A percentile compares a stretch with the other conserved stretches of the same genome.
Conservation (phyloP, 1,140 invertebrate species). For the Plodia interpunctella region DNA sequence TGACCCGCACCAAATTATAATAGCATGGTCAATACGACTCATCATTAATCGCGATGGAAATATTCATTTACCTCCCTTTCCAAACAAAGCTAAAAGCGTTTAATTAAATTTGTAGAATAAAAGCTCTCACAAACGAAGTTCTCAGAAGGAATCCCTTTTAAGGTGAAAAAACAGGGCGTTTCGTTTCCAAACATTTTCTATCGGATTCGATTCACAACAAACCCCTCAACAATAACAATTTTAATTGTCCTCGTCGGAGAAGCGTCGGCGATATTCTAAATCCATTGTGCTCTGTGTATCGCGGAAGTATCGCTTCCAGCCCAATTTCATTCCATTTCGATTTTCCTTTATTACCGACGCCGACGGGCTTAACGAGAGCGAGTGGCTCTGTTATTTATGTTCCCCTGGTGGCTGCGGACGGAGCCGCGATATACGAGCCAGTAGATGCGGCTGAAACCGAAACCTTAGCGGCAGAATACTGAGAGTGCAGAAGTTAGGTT, state of each 20-base stretch:
- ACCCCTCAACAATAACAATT: slow-evolving; percentile 60
- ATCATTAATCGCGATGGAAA: slow-evolving; percentile 23
- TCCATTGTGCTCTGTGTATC: slow-evolving; percentile 65
- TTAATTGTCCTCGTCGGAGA: slow-evolving; percentile 65
- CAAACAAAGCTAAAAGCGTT: slow-evolving; percentile 24
- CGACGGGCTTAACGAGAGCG: slow-evolving; percentile 70
- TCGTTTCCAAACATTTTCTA: slow-evolving; percentile 55
- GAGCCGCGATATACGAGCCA: slow-evolving; percentile 66
- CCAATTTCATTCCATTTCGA: slow-evolving; percentile 76
- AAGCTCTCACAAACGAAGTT: slow-evolving; percentile 48
- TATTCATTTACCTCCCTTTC: slow-evolving; percentile 14
- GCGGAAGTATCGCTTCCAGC: slow-evolving; percentile 70
- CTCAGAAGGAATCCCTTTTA: slow-evolving; percentile 39
- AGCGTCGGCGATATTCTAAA: slow-evolving; percentile 62
- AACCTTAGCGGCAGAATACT: slow-evolving; percentile 23
- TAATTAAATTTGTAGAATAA: slow-evolving; percentile 58
- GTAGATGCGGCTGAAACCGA: slow-evolving; percentile 56
- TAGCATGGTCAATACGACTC: too few species aligned
- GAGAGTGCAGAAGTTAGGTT: neutral
- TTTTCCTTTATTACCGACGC: slow-evolving; percentile 75
- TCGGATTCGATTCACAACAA: slow-evolving; percentile 53
- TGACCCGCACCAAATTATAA: too few species aligned
- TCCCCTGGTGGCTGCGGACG: slow-evolving; percentile 69
- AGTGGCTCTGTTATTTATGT: slow-evolving; percentile 72
- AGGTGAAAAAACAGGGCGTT: slow-evolving; percentile 48